These are phyloP conservation scores for Perca fluviatilis DNA, from an alignment of 2,113 vertebrate species.

Conservation along the genomic window DNA sequence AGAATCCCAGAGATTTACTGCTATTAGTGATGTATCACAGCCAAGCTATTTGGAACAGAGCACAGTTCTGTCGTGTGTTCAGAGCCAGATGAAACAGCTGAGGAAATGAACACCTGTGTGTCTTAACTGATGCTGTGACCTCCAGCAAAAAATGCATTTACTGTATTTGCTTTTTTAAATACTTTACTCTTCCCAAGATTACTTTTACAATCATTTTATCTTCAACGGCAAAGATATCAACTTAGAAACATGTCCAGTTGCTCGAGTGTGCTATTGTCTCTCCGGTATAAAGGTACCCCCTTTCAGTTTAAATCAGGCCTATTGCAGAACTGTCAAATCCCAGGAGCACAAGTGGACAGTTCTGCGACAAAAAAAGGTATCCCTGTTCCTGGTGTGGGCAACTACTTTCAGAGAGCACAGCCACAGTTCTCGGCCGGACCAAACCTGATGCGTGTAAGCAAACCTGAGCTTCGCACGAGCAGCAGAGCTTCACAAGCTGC, in stretches of 20 bases:
- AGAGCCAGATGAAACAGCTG: constrained; percentile 30
- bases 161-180: not conserved
- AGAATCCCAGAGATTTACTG: not conserved
- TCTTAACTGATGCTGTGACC: constrained; percentile 42
- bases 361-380: constrained; percentile 13
- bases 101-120: constrained; percentile 30
- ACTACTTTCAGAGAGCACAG: constrained; percentile 15
- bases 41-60: constrained; percentile 5
- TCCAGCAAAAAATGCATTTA: constrained; percentile 12
- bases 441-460: constrained; percentile 33
- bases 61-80: not conserved
- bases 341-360: constrained; percentile 5
- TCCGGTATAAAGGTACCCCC: not conserved
- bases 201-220: not conserved
- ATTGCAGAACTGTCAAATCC: constrained; percentile 44
- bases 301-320: constrained; percentile 35
- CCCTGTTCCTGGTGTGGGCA: not conserved
- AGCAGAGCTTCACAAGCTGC: constrained; percentile 40
- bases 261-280: not conserved
- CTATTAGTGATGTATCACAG: constrained; percentile 13
- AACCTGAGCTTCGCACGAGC: constrained; percentile 19
- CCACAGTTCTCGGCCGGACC: not conserved
- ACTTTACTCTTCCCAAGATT: not conserved
- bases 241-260: not conserved
- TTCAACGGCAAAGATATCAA: constrained; percentile 35